Base-by-base conservation (phyloP, 2,797 vertebrate genomes). In the Xenops minutus region DNA sequence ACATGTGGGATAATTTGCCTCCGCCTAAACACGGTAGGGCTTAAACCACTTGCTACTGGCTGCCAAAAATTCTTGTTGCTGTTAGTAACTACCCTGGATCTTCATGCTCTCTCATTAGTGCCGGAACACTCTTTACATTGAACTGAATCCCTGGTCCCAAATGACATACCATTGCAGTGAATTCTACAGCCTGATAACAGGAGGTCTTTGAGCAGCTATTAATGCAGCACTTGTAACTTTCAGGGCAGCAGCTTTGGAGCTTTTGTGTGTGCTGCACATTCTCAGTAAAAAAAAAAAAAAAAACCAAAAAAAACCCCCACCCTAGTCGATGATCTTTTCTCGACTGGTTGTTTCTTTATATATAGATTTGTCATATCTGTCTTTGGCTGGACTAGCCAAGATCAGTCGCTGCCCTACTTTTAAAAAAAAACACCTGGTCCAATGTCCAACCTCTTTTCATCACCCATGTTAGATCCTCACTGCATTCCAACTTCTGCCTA, bases 61-160 rank as follows among this genome's bases (percentile, higher is more conserved):
- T 95, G 87, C 36, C 64, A 93, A 88, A 90, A 91, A 78, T 75
- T 72, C 68, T 62, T 75, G n/a, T 48, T 80, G 72, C 89, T 89
- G 20, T 75, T 92, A 85, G 37, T 74, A 88, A 89, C 61, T 85
- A 89, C 62, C 8, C 37, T 72, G 68, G 56, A 85, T 75, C 32
- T 37, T n/a, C 64, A 34, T 41, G 26, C 18, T 87, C 9, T 76
- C 39, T 54, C 27, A 6, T 79, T 39, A 71, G 67, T 21, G 27
- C 30, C 66, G 75, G 78, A 23, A 12, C 84, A 76, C 30, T 71
- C 71, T 44, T 76, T 27, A 75, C 3, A 1, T 1, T n/a, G 20
- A 22, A 27, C 56, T 75, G 71, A 88, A 66, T 72, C 37, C 17
- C 24, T 20, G 17, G 30, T 48, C 43, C 54, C 46, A 49, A 72